Evolutionary conservation across 1,140 invertebrate species (phyloP), one percentile per base, ranked within the genome.

Genomic region (Sinella curviseta): DNA sequence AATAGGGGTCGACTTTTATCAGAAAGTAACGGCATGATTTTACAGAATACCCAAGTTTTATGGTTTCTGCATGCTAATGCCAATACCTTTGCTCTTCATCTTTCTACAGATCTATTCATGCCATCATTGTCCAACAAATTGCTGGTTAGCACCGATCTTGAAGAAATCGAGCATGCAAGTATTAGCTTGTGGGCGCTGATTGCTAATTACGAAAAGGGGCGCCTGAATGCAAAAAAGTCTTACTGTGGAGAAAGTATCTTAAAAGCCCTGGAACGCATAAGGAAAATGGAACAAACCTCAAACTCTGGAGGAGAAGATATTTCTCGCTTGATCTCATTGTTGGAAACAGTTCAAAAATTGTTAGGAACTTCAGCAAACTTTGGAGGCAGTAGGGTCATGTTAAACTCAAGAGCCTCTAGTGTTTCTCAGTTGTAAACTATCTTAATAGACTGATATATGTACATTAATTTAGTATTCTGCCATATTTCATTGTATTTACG

Each of bases 161-260:
- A 80, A 8, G 82, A 83, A 78, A 36, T 82, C 1, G 79, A 82
- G 57, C 73, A 73, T 70, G 74, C 80, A 24, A 79, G 39, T 26
- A 76, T 83, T 2, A 65, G 73, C 34, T 28, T 83, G 4, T 83
- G 79, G 81, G 77, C 82, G 17, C 26, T 82, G 1, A 78, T 78
- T 65, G 80, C 82, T 28, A 83, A 83, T 57, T 83, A 77, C 0
- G 81, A 83, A 36, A 82, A 81, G 31, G 82, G 82, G 57, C 82
- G 82, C 65, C 60, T 82, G 0, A 8, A 36, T 24, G 81, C 82
- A 0, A 83, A 83, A 57, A 70, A 77, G 65, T 70, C 77, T 17
- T 57, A 54, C 0, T 83, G 80, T 74, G 35, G 12, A 20, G 39
- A 35, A 17, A 67, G 35, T 33, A 2, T 83, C 8, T 14, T 24